Conservation (phyloP, 1,140 invertebrate species). For the Homarus americanus region DNA sequence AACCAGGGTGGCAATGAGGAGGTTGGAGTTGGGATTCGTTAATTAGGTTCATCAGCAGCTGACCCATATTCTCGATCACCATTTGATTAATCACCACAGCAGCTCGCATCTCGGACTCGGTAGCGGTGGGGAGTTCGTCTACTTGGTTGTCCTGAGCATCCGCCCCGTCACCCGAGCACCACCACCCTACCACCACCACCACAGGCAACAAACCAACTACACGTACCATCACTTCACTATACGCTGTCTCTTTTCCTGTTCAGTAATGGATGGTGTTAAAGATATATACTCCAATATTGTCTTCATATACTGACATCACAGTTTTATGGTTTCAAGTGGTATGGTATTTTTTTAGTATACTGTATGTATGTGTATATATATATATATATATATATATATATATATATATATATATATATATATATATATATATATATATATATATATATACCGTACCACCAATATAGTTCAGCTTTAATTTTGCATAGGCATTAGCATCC, state of each 20-base stretch:
- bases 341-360: neutral
- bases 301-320: neutral
- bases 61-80: neutral
- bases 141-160: neutral
- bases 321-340: neutral
- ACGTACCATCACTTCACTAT: neutral
- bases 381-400: neutral
- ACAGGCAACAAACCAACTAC: neutral
- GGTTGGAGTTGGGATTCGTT: neutral
- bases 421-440: constrained; percentile 13
- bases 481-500: neutral
- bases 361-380: neutral
- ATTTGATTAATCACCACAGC: neutral
- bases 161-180: neutral
- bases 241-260: neutral
- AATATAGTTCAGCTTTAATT: neutral
- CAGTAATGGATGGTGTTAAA: neutral
- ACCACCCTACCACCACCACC: neutral
- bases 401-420: constrained; percentile 1
- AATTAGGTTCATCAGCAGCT: neutral
- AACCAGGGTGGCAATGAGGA: neutral
- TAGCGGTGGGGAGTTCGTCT: neutral
- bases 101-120: neutral
- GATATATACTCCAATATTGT: neutral
- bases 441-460: too few species aligned